A percentile compares a stretch with the other conserved stretches of the same genome.
These are phyloP conservation scores for fruit fly (Drosophila melanogaster) DNA, from an alignment of 1,140 invertebrate genomes.

Conservation along the genomic window DNA sequence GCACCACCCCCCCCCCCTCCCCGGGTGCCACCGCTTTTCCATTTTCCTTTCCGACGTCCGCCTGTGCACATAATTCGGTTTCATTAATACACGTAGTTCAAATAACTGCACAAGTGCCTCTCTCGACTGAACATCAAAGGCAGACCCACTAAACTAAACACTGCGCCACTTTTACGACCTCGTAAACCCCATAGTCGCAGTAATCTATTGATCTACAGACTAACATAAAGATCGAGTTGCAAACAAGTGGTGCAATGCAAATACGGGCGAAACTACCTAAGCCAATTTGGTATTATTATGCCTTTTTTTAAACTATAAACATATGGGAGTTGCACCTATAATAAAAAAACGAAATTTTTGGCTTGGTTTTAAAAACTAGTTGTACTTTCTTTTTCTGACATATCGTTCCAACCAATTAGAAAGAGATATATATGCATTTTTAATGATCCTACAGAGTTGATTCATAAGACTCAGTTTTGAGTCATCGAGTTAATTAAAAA, in stretches of 20 bases:
- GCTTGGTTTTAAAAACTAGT: too few relatives aligned
- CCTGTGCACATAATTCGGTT: slow-evolving; percentile 23
- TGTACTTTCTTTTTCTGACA: too few relatives aligned
- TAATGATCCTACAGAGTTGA: too few relatives aligned
- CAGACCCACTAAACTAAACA: background rate
- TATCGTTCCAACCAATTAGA: too few relatives aligned
- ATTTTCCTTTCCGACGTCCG: slow-evolving; percentile 25
- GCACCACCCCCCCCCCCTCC: background rate
- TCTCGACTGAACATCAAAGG: slow-evolving; percentile 16
- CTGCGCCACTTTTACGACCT: slow-evolving; percentile 31
- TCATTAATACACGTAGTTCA: slow-evolving; percentile 50
- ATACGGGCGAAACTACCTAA: slow-evolving; percentile 5
- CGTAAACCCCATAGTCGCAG: slow-evolving; percentile 13
- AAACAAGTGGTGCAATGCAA: background rate
- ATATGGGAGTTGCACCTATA: too few relatives aligned
- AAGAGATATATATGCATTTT: too few relatives aligned
- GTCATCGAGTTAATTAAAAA: too few relatives aligned
- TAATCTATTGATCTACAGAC: slow-evolving; percentile 45
- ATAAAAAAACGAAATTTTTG: too few relatives aligned
- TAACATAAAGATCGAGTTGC: slow-evolving; percentile 33
- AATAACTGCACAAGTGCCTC: slow-evolving; percentile 64
- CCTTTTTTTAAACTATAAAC: background rate
- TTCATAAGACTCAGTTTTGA: too few relatives aligned
- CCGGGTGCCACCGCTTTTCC: slow-evolving; percentile 7
- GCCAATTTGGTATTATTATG: background rate